Base-by-base conservation (phyloP, 2,888 invertebrate genomes). In the Chrysotoxum bicinctum region DNA sequence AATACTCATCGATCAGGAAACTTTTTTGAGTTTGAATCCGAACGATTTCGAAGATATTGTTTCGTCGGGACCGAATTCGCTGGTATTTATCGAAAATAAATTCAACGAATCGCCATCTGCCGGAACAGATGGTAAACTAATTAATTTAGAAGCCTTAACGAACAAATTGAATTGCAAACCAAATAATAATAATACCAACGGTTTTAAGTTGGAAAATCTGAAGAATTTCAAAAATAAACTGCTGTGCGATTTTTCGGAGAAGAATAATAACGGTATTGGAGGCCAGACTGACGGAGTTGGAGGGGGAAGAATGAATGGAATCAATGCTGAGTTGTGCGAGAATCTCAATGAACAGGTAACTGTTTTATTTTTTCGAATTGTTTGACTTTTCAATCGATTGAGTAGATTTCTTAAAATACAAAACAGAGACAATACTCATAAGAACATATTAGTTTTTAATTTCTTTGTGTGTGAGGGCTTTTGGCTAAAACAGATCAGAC, bases 341-440 rank as follows among this genome's bases (percentile, higher is more conserved):
- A 92, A 91, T 89, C 89, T 92, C 52, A 91, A 91, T 80, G 92
- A 92, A 89, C 92, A 92, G 92, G 92, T 92, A 91, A 90, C 91
- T 16, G 2, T 21, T 19, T 58, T 7, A 19, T 9, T 9, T n/a
- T 26, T 52, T 26, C 14, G 16, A 16, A 9, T 43, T 40, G 3
- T 8, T 40, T 40, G n/a, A 40, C n/a, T 37, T 37, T 26, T 26
- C n/a, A n/a, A n/a, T n/a, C n/a, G n/a, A n/a, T n/a, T n/a, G n/a
- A n/a, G n/a, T n/a, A n/a, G n/a, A n/a, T n/a, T n/a, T n/a, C n/a
- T n/a, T n/a, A n/a, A n/a, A n/a, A n/a, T n/a, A n/a, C n/a, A n/a
- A n/a, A n/a, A n/a, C n/a, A n/a, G n/a, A n/a, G n/a, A n/a, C n/a
- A n/a, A n/a, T n/a, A n/a, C n/a, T n/a, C n/a, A n/a, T n/a, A n/a